Conservation (phyloP, 2,797 vertebrate species). For the Orientallactaga sibirica region DNA sequence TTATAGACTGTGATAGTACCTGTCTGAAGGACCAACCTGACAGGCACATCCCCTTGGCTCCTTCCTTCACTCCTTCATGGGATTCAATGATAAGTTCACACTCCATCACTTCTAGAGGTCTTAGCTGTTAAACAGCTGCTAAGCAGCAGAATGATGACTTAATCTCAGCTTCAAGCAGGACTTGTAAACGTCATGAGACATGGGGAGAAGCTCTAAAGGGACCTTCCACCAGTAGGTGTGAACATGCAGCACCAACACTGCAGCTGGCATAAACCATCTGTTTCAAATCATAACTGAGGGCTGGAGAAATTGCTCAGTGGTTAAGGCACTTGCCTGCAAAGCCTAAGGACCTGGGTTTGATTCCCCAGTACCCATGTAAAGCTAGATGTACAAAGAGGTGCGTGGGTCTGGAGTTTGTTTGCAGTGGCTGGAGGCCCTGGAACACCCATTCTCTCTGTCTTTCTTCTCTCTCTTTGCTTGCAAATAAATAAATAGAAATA, state of each 20-base stretch:
- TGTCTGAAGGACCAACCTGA: not conserved
- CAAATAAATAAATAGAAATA: too few species aligned
- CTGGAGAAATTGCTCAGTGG: too few species aligned
- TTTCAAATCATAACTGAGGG: not conserved
- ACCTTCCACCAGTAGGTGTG: not conserved
- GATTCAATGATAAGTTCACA: not conserved
- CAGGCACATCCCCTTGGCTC: not conserved
- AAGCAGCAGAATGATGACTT: constrained; percentile 68
- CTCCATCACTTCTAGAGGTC: not conserved
- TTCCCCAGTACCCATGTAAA: too few species aligned
- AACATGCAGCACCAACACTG: not conserved
- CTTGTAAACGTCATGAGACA: constrained; percentile 71
- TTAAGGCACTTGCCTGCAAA: too few species aligned
- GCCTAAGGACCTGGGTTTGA: too few species aligned
- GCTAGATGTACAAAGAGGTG: too few species aligned
- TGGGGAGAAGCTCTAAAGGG: constrained; percentile 8
- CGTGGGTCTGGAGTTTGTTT: too few species aligned
- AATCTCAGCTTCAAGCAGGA: constrained; percentile 73
- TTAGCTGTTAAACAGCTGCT: constrained; percentile 63
- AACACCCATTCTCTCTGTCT: too few species aligned
- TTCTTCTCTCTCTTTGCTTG: too few species aligned
- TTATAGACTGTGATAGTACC: not conserved
- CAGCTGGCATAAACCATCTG: not conserved
- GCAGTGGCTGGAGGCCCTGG: too few species aligned
- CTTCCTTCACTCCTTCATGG: not conserved